Evolutionary conservation across 2,888 invertebrate species (phyloP).

Genomic region (Euplexia lucipara): DNA sequence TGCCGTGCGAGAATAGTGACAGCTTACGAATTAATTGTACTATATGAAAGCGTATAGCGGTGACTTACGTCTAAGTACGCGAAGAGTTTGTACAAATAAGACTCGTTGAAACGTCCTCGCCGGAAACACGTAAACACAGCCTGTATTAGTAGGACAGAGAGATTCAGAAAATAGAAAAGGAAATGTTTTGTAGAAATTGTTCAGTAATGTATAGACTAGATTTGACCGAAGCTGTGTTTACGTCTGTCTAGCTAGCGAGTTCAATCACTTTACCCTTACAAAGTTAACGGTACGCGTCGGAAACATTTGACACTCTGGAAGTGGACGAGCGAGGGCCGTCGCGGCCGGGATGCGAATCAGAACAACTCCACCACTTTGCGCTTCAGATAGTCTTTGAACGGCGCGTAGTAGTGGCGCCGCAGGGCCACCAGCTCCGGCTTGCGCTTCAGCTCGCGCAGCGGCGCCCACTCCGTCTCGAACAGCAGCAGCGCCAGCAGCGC

Average conservation of each 20-base stretch:
- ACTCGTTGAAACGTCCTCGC: conserved; percentile 44
- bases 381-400: conserved; percentile 94
- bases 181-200: conserved; percentile 22
- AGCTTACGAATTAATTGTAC: conserved; percentile 81
- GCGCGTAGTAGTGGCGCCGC: conserved; percentile 95
- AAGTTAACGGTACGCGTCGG: conserved; percentile 75
- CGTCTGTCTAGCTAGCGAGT: conserved; percentile 34
- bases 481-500: conserved; percentile 93
- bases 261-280: conserved; percentile 41
- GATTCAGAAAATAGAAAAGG: conserved; percentile 29
- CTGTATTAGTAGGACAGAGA: neutral
- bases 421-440: conserved; percentile 95
- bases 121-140: conserved; percentile 37
- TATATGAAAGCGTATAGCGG: conserved; percentile 79
- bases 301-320: conserved; percentile 81
- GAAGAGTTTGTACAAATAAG: conserved; percentile 61
- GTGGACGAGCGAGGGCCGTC: conserved; percentile 53
- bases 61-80: conserved; percentile 72
- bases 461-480: conserved; percentile 95
- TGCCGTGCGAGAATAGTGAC: conserved; percentile 69
- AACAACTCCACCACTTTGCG: conserved; percentile 92
- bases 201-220: conserved; percentile 11
- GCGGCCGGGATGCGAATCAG: conserved; percentile 81
- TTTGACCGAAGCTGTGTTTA: conserved; percentile 7
- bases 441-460: conserved; percentile 93